Conservation (phyloP, 1,140 invertebrate genomes). For the Bombyx mandarina region DNA sequence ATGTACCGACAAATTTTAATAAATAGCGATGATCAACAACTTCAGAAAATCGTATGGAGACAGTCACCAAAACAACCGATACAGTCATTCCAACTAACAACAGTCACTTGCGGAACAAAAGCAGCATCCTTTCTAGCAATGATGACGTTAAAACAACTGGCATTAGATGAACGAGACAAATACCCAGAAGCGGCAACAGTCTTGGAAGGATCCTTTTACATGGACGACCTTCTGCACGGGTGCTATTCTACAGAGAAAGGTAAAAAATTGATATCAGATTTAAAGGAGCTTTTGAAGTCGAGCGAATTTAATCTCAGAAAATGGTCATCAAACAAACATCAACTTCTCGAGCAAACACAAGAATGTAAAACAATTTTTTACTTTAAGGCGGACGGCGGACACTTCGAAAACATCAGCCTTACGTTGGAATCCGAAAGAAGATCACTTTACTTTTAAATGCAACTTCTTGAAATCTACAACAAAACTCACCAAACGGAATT, state of each 20-base stretch:
- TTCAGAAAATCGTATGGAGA: slow-evolving; percentile 15
- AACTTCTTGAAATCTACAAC: neutral
- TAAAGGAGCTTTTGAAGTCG: too few relatives aligned
- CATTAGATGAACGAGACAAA: neutral
- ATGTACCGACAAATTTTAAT: slow-evolving; percentile 25
- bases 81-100: too few relatives aligned
- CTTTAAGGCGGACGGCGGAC: slow-evolving; percentile 5
- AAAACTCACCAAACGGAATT: slow-evolving; percentile 3
- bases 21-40: neutral
- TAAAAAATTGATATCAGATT: too few relatives aligned
- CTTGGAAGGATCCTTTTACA: neutral
- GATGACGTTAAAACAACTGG: slow-evolving; percentile 1
- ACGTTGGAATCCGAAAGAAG: slow-evolving; percentile 7
- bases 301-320: too few relatives aligned
- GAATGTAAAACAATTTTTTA: slow-evolving; percentile 2
- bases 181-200: neutral
- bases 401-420: slow-evolving; percentile 10
- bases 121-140: slow-evolving; percentile 1
- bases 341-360: slow-evolving; percentile 8
- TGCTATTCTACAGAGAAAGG: neutral
- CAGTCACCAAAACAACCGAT: neutral
- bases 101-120: neutral
- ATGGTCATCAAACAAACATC: slow-evolving; percentile 7
- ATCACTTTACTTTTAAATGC: slow-evolving; percentile 8
- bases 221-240: neutral